These are phyloP conservation scores for Cuculus canorus DNA, from an alignment of 2,797 vertebrate genomes.

Conservation along the genomic window DNA sequence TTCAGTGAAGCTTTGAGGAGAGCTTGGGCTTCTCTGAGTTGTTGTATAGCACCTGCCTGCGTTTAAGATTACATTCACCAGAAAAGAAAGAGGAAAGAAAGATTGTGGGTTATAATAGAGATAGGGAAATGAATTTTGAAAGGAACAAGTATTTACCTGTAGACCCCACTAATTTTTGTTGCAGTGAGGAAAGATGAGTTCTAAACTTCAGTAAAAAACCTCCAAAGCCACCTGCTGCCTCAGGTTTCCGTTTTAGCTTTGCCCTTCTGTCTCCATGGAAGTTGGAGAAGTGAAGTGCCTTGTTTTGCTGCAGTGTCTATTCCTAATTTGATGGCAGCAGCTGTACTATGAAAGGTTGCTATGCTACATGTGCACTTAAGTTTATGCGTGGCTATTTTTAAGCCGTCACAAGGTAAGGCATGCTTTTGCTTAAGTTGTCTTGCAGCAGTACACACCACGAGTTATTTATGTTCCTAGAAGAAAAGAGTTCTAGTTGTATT, in stretches of 20 bases:
- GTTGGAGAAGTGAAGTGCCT: background rate
- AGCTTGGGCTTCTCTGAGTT: background rate
- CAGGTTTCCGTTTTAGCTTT: background rate
- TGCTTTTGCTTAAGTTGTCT: conserved; percentile 31
- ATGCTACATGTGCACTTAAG: conserved; percentile 46
- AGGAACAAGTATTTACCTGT: background rate
- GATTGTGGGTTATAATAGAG: background rate
- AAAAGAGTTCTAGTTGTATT: background rate
- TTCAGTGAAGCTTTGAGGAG: background rate
- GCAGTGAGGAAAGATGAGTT: background rate
- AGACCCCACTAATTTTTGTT: background rate
- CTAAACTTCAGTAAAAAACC: background rate
- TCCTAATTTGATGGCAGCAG: background rate
- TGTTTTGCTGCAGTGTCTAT: background rate
- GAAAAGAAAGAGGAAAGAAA: background rate
- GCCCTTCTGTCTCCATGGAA: background rate
- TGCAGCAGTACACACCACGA: conserved; percentile 24
- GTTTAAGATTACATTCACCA: background rate
- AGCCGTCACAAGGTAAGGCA: conserved; percentile 62
- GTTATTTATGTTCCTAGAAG: conserved; percentile 12
- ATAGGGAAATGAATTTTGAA: background rate
- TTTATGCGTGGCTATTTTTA: conserved; percentile 60
- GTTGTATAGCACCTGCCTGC: background rate
- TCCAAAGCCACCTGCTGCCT: background rate
- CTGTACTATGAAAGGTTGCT: conserved; percentile 47